Conservation (phyloP, 2,797 vertebrate species). For the Macrochelys suwanniensis region DNA sequence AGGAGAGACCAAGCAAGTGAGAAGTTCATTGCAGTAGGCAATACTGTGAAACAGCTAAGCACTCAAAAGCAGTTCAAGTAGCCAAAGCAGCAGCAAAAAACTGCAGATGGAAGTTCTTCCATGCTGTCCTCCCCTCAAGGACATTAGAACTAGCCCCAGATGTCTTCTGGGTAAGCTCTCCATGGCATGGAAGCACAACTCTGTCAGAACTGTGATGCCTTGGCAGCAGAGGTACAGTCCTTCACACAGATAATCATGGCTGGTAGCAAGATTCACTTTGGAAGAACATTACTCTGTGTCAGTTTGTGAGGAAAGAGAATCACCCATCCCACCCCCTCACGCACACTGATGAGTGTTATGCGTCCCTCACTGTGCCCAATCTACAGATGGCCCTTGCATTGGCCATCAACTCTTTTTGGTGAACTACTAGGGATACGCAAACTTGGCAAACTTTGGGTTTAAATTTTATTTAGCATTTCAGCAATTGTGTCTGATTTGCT, state of each 20-base stretch:
- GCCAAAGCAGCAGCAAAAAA: neutral
- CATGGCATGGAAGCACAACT: neutral
- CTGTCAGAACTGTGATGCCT: neutral
- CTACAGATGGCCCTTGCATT: neutral
- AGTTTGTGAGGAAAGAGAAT: neutral
- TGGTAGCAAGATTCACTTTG: neutral
- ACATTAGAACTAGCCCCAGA: neutral
- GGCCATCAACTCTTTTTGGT: neutral
- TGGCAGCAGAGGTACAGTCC: neutral
- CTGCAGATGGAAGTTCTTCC: neutral
- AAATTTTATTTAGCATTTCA: neutral
- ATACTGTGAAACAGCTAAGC: neutral
- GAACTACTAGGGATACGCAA: neutral
- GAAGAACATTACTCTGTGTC: neutral
- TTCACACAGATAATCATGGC: neutral
- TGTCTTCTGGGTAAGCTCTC: fast-evolving
- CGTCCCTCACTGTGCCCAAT: fast-evolving
- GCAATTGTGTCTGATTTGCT: neutral
- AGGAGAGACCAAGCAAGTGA: neutral
- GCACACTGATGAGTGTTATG: fast-evolving
- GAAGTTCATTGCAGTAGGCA: neutral
- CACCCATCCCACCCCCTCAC: fast-evolving
- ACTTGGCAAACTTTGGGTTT: neutral
- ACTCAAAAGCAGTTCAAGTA: neutral
- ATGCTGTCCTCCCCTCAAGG: fast-evolving